Base-by-base conservation (phyloP, 1,140 invertebrate genomes). In the Sitobion miscanthi region DNA sequence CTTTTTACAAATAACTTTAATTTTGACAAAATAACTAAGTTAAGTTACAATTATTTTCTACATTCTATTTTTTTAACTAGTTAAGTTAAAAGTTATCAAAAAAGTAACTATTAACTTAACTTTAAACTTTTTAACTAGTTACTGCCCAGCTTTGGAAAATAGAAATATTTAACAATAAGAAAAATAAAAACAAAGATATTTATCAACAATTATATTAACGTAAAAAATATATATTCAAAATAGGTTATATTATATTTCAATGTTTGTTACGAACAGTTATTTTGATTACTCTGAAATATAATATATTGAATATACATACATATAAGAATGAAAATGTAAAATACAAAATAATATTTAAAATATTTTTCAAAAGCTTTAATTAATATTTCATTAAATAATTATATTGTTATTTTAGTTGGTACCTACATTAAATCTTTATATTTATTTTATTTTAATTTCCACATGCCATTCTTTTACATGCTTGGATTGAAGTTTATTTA, bases 401-500 rank as follows among this genome's bases (percentile, higher is more conserved):
- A 20, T 30, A 57, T 30, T 25, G 11, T 4, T 57, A 42, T 25
- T 42, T 42, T 30, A 42, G 38, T 25, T 5, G 25, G 8, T 25
- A 23, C 42, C 30, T 25, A 9, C 30, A 42, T 17, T 23, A 42
- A 25, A 57, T 42, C 7, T 45, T 45, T 45, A 45, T 62, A n/a
- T 14, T 45, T 69, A 38, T 90, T 90, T 90, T 11, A 14, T 45
- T 90, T 90, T 90, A 0, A 21, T 90, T 90, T 69, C 54, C 38
- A 93, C 82, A 7, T 93, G 91, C 91, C 91, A 93, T 86, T 93
- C 91, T 38, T 93, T 85, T n/a, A 93, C 25, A 54, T 83, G 25
- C 20, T 54, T 93, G 9, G 91, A 49, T 47, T 93, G 91, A 49
- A 93, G 82, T 6, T 86, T 57, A 35, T 93, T 57, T 86, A 93